A percentile compares a stretch with the other conserved stretches of the same genome.
phyloP scores from a whole-genome alignment of 2,113 vertebrate species.

The Hepsetus odoe region DNA sequence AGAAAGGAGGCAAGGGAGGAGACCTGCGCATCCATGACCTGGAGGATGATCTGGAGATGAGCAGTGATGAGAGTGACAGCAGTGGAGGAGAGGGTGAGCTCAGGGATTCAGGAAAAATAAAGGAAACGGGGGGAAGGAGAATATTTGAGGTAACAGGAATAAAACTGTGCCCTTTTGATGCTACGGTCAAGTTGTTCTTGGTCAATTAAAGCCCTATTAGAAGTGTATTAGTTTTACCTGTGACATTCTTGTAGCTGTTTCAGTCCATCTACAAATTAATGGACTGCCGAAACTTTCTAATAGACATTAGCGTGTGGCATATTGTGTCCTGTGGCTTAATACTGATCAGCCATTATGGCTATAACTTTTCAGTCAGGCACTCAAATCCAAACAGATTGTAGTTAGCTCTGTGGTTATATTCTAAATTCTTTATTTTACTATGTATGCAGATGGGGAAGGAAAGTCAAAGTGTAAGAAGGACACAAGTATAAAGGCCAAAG shows the following conservation, averaged over 20 bases:
- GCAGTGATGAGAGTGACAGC: constrained; percentile 84
- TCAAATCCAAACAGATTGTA: too few relatives aligned
- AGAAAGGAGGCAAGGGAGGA: constrained; percentile 69
- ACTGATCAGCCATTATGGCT: too few relatives aligned
- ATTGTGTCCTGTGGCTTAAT: too few relatives aligned
- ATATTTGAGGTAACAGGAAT: neutral
- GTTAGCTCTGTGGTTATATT: neutral
- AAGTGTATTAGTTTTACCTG: too few relatives aligned
- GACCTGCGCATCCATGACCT: constrained; percentile 87
- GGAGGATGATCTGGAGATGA: constrained; percentile 90
- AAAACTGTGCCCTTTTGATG: neutral
- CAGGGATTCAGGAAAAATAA: too few relatives aligned
- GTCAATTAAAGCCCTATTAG: too few relatives aligned
- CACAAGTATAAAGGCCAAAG: constrained; percentile 73
- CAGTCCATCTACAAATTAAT: too few relatives aligned
- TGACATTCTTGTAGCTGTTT: too few relatives aligned
- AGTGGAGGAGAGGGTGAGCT: constrained; percentile 82
- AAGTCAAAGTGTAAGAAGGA: constrained; percentile 71
- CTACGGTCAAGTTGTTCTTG: too few relatives aligned
- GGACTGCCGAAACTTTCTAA: too few relatives aligned
- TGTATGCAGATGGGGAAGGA: constrained; percentile 69
- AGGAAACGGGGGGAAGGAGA: neutral
- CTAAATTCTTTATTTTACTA: neutral
- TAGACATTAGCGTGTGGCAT: too few relatives aligned
- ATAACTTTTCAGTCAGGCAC: too few relatives aligned